Base-by-base conservation (phyloP, 2,888 invertebrate genomes). In the Melieria picta region DNA sequence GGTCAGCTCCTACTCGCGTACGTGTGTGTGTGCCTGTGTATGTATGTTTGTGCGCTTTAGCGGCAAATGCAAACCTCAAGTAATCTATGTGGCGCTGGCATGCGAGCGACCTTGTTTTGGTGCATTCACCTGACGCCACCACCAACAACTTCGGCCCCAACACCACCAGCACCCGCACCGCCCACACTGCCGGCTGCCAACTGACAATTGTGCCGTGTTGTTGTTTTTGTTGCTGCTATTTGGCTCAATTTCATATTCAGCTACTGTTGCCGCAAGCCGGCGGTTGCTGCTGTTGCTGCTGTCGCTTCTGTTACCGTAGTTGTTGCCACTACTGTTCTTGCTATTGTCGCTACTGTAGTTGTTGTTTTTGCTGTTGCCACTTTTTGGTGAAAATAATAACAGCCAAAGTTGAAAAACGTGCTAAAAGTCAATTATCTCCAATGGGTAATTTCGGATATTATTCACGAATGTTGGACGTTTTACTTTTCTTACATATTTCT, bases 341-440 rank as follows among this genome's bases (percentile, higher is more conserved):
- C 48, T 70, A 48, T 65, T 63, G 66, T 56, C 5, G 57, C 13
- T 61, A 45, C 46, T 76, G 65, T 58, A 62, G 65, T 57, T 73
- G 65, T 72, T 52, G 69, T 16, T 16, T 16, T 57, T 73, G 65
- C 71, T 52, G 69, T 43, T 56, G 64, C 58, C 64, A 67, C 63
- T 65, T 63, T n/a, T 66, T 46, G 43, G 11, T 46, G 13, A 13
- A 57, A 11, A 13, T 10, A 57, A 57, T 47, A 58, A 66, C 65
- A 47, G 72, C 69, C 63, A 79, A 73, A 73, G 69, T 73, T 75
- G 73, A 78, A 78, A 72, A 79, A 78, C 80, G 79, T 80, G 80
- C 74, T 78, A 64, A 76, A 74, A 78, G 76, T 74, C 80, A 79
- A 79, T 79, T 57, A 57, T 57, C 57, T 16, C 30, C 16, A 57